Evolutionary conservation across 2,888 invertebrate genomes (phyloP), one percentile per base, ranked within the genome.

Genomic region (Syrphus vitripennis): DNA sequence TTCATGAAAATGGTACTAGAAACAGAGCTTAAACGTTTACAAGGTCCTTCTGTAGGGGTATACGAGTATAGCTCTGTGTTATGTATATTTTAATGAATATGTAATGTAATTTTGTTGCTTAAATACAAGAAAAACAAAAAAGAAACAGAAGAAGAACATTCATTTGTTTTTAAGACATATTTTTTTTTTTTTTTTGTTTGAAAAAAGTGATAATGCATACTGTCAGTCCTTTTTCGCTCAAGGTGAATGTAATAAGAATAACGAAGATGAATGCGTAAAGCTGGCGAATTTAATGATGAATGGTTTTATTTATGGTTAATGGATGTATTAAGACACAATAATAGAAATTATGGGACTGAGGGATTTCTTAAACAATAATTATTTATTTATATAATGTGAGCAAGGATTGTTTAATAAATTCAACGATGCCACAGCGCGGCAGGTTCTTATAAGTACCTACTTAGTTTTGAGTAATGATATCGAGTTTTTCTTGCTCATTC

Each of bases 151-250:
- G 48, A 78, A 26, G 34, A 70, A 19, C 71, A 72, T 84, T 71
- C 75, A 76, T 76, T 84, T 80, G 14, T 75, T 53, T 75, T 53
- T 76, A 84, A 76, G 75, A 71, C 80, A 9, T 55, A 65, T 31
- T 71, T 76, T 67, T 76, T 80, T 61, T 16, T n/a, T n/a, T n/a
- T n/a, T n/a, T n/a, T n/a, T n/a, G n/a, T n/a, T n/a, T n/a, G n/a
- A n/a, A n/a, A n/a, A n/a, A 53, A 67, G 61, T 45, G 31, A 45
- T 80, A 76, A 65, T 76, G 67, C 76, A 59, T 65, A 50, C 50
- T 59, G 80, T 61, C 75, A 76, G 37, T 34, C 67, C 48, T 61
- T 42, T 61, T 63, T n/a, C 14, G 16, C 50, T 71, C 80, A 80
- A 84, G 83, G 83, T 84, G 70, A 75, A 59, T n/a, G 29, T 19